Conservation (phyloP, 1,140 invertebrate species). For the Caenorhabditis remanei region DNA sequence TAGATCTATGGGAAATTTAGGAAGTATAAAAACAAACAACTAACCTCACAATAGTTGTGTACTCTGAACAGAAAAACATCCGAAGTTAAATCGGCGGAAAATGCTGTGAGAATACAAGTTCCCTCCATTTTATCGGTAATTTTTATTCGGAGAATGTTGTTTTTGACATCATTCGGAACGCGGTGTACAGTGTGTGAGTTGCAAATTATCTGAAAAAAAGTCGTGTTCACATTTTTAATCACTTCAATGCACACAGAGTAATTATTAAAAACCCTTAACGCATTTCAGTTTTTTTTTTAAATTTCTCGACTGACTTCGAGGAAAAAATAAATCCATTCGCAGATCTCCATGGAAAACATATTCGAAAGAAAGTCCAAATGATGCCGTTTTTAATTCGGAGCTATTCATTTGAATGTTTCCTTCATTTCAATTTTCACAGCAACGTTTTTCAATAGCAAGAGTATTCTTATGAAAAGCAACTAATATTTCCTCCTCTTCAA, state of each 20-base stretch:
- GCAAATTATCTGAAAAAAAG: conserved; percentile 38
- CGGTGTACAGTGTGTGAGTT: conserved; percentile 36
- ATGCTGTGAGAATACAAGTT: conserved; percentile 30
- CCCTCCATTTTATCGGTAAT: conserved; percentile 34
- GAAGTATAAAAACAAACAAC: not conserved
- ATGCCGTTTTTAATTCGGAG: too few relatives aligned
- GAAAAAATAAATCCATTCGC: too few relatives aligned
- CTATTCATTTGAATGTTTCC: not conserved
- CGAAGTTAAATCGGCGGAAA: not conserved
- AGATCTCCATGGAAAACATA: too few relatives aligned
- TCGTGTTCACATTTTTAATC: not conserved
- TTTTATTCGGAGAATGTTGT: not conserved
- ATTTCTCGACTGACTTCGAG: too few relatives aligned
- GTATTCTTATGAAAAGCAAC: not conserved
- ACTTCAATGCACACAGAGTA: too few relatives aligned
- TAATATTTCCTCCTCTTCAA: not conserved
- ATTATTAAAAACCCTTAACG: too few relatives aligned
- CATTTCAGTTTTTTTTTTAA: too few relatives aligned
- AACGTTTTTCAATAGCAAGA: not conserved
- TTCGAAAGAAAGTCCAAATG: too few relatives aligned
- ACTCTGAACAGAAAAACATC: conserved; percentile 23
- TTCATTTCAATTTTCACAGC: not conserved
- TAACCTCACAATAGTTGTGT: not conserved
- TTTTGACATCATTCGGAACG: conserved; percentile 21
- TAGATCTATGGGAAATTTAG: too few relatives aligned